phyloP scores from a whole-genome alignment of 2,888 invertebrate species.

The Eristalis arbustorum region DNA sequence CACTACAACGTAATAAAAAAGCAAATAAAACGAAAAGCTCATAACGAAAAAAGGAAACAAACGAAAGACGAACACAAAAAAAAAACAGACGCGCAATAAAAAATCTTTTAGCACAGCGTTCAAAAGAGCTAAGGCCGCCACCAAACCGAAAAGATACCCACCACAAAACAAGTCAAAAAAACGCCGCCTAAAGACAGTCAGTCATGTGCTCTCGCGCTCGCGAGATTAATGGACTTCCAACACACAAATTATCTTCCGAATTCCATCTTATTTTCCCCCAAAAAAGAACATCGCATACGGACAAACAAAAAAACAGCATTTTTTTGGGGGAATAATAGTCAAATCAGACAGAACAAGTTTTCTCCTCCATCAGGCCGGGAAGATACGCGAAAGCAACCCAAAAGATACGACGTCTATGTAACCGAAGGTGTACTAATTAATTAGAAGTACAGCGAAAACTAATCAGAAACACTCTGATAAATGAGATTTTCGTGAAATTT shows the following conservation, averaged over 20 bases:
- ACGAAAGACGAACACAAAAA: background rate
- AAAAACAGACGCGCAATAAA: constrained; percentile 25
- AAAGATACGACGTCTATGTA: constrained; percentile 2
- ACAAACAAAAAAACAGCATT: background rate
- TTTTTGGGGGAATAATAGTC: constrained; percentile 5
- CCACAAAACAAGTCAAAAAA: background rate
- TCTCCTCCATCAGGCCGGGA: background rate
- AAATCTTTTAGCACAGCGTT: constrained; percentile 22
- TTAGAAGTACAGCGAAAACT: constrained; percentile 57
- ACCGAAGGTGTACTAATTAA: constrained; percentile 41
- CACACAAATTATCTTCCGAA: constrained; percentile 33
- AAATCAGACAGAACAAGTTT: constrained; percentile 30
- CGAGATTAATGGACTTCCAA: constrained; percentile 37
- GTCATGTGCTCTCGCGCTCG: constrained; percentile 4
- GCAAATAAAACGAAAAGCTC: constrained; percentile 1
- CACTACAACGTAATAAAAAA: constrained; percentile 28
- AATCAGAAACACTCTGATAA: constrained; percentile 57
- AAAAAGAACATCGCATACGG: background rate
- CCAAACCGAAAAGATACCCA: constrained; percentile 7
- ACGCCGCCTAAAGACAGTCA: constrained; percentile 17
- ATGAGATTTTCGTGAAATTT: constrained; percentile 6
- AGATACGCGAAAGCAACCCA: background rate
- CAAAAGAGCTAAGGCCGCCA: background rate
- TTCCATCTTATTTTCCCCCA: constrained; percentile 25
- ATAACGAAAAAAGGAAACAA: background rate